These are phyloP conservation scores for Anas acuta DNA, from an alignment of 2,797 vertebrate species.

Conservation along the genomic window DNA sequence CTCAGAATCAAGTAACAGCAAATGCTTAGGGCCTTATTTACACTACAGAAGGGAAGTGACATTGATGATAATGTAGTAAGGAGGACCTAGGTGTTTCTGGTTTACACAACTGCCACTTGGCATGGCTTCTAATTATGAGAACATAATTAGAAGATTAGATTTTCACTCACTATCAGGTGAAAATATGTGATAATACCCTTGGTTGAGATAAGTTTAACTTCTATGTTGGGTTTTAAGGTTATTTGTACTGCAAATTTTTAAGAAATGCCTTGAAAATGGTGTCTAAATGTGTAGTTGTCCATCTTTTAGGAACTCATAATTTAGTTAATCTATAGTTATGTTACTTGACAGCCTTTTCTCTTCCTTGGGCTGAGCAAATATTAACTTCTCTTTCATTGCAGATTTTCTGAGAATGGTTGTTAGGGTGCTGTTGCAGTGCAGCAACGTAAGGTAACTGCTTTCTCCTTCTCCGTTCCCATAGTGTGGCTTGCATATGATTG, in stretches of 20 bases:
- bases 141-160: too few relatives aligned
- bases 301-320: background rate
- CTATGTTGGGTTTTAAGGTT: background rate
- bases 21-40: background rate
- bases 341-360: background rate
- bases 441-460: background rate
- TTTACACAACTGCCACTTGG: background rate
- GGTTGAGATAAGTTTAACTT: background rate
- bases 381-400: background rate
- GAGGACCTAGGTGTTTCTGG: fast-evolving
- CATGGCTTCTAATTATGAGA: background rate
- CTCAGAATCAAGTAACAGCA: background rate
- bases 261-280: background rate
- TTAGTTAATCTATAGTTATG: background rate
- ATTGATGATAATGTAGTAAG: background rate
- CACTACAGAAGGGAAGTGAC: background rate
- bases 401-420: background rate
- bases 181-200: background rate
- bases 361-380: fast-evolving
- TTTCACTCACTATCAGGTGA: background rate
- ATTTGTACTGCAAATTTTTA: background rate
- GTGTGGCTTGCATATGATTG: background rate
- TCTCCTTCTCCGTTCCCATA: background rate
- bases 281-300: background rate
- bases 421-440: background rate